Evolutionary conservation across 2,113 vertebrate species (phyloP).

Genomic region (Gymnobelideus leadbeateri): DNA sequence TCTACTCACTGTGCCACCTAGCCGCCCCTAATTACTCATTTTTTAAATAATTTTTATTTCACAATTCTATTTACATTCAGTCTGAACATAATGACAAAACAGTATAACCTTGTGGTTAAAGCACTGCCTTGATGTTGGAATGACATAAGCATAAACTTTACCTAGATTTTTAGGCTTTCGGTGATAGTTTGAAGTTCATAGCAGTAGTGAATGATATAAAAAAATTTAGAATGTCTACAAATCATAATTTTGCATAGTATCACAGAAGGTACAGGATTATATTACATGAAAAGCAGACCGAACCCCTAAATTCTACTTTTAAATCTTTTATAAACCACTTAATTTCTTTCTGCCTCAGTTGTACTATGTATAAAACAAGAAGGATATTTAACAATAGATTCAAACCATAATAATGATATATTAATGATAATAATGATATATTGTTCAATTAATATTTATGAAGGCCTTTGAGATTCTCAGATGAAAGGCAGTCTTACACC

Average conservation of each 20-base stretch:
- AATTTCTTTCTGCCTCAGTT: conserved; percentile 12
- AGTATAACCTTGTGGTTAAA: conserved; percentile 19
- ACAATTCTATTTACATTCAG: conserved; percentile 17
- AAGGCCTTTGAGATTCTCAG: conserved; percentile 30
- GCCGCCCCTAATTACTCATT: neutral
- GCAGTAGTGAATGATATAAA: conserved; percentile 40
- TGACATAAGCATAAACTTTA: conserved; percentile 11
- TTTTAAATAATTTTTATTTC: conserved; percentile 35
- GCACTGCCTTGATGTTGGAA: conserved; percentile 36
- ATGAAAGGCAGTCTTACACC: conserved; percentile 7
- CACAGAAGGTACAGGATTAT: conserved; percentile 13
- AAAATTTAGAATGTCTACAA: conserved; percentile 12
- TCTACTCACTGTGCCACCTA: no score
- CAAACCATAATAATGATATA: neutral
- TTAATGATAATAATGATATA: conserved; percentile 21
- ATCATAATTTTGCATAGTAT: conserved; percentile 19
- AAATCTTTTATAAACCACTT: conserved; percentile 3
- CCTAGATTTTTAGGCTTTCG: conserved; percentile 23
- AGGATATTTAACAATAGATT: conserved; percentile 52
- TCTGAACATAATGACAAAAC: conserved; percentile 26
- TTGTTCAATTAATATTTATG: conserved; percentile 49
- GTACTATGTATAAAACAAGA: conserved; percentile 48
- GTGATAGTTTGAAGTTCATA: conserved; percentile 39
- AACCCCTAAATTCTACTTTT: neutral
- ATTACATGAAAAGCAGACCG: conserved; percentile 1